These are phyloP conservation scores for Carcharodon carcharias DNA, from an alignment of 2,797 vertebrate genomes.

Conservation along the genomic window DNA sequence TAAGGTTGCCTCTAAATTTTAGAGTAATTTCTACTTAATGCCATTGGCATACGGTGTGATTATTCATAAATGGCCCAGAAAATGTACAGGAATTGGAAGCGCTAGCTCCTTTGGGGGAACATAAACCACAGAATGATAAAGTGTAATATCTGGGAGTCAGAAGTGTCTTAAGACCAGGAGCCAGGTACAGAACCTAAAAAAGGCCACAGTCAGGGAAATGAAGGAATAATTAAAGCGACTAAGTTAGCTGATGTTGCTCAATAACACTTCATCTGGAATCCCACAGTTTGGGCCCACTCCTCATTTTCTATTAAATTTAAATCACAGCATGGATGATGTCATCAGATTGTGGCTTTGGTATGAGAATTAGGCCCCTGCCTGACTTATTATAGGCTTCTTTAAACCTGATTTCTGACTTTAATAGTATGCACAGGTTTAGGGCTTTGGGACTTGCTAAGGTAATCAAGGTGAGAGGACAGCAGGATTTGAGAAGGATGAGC, in stretches of 20 bases:
- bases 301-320: background rate
- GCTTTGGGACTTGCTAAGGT: background rate
- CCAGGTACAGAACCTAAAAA: background rate
- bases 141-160: background rate
- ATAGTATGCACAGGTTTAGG: background rate
- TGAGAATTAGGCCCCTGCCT: background rate
- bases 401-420: background rate
- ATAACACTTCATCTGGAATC: background rate
- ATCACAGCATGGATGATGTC: background rate
- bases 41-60: background rate
- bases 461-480: background rate
- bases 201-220: background rate
- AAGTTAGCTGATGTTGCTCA: background rate
- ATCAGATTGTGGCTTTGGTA: background rate
- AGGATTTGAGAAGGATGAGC: background rate
- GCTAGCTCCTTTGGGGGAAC: background rate
- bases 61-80: background rate
- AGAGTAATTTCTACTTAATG: background rate
- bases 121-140: background rate
- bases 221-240: background rate
- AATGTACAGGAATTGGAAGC: background rate
- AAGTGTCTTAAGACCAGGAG: background rate
- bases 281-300: background rate
- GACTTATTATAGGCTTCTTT: background rate
- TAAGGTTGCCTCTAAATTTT: background rate